Percentiles rank a stretch among this genome's conserved stretches.
Evolutionary conservation across 2,113 vertebrate species (phyloP).

Genomic region (Benitochromis conjunctus): DNA sequence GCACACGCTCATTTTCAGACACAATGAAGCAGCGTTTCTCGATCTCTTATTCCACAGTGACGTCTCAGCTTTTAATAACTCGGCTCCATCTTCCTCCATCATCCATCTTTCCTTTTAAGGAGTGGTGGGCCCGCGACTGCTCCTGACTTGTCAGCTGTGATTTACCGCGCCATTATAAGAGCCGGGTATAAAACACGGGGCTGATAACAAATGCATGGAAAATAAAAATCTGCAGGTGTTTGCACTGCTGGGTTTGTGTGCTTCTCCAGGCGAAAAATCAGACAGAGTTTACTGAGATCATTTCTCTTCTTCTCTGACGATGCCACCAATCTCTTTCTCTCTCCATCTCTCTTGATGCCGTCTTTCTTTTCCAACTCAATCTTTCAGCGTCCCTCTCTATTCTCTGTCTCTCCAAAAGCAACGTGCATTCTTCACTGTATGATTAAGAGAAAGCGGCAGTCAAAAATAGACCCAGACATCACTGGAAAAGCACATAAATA

Average conservation of each 20-base stretch:
- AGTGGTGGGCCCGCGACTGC: not conserved
- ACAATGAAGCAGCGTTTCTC: not conserved
- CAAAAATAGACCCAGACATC: not conserved
- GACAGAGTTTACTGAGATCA: constrained; percentile 3
- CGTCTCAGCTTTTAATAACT: constrained; percentile 31
- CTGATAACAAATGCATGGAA: constrained; percentile 60
- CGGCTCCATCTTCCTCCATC: not conserved
- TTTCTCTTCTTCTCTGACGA: constrained; percentile 47
- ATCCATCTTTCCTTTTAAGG: constrained; percentile 18
- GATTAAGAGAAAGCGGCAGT: constrained; percentile 17
- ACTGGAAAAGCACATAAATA: not conserved
- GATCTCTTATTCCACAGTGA: not conserved
- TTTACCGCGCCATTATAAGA: constrained; percentile 50
- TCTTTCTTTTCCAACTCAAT: constrained; percentile 6
- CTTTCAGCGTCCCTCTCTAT: not conserved
- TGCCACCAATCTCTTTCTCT: constrained; percentile 25
- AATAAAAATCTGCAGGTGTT: constrained; percentile 60
- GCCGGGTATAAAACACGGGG: constrained; percentile 29
- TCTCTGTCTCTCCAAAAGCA: not conserved
- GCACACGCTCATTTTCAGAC: not conserved
- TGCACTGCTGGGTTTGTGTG: constrained; percentile 41
- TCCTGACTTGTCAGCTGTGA: constrained; percentile 53
- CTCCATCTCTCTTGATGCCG: not conserved
- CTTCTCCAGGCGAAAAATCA: constrained; percentile 35
- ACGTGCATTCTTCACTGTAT: constrained; percentile 1